Conservation (phyloP, 2,113 vertebrate species). For the Indicator indicator region DNA sequence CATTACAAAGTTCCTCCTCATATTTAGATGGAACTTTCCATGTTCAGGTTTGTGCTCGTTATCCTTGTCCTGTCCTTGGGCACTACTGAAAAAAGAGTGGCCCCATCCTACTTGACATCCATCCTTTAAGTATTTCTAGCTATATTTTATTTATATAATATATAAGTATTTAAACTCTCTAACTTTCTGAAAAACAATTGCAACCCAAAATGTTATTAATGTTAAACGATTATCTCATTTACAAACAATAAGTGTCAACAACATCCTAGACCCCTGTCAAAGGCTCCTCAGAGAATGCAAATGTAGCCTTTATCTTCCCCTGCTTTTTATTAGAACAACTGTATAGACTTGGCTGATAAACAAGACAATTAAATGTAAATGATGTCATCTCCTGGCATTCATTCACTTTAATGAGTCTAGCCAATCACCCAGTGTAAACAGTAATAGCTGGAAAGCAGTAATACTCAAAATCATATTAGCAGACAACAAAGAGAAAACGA, state of each 20-base stretch:
- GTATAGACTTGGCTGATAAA: slow-evolving; percentile 76
- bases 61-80: too few species aligned
- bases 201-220: slow-evolving; percentile 34
- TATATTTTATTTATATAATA: too few species aligned
- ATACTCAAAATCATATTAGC: slow-evolving; percentile 67
- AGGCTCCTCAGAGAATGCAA: slow-evolving; percentile 65
- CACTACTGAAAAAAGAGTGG: too few species aligned
- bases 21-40: too few species aligned
- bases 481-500: slow-evolving; percentile 65
- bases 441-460: slow-evolving; percentile 44
- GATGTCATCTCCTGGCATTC: slow-evolving; percentile 75
- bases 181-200: not conserved
- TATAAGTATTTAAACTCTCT: not conserved
- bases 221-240: slow-evolving; percentile 71
- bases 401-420: slow-evolving; percentile 66
- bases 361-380: slow-evolving; percentile 78
- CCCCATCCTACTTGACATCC: too few species aligned
- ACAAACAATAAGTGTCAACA: slow-evolving; percentile 75
- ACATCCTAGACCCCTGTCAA: slow-evolving; percentile 35
- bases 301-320: slow-evolving; percentile 70
- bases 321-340: slow-evolving; percentile 77
- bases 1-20: too few species aligned
- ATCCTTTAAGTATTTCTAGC: too few species aligned
- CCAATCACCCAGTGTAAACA: slow-evolving; percentile 57
- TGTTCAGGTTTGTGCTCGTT: too few species aligned